These are phyloP conservation scores for Zaprionus obscuricornis DNA, from an alignment of 2,888 invertebrate species.

Conservation along the genomic window DNA sequence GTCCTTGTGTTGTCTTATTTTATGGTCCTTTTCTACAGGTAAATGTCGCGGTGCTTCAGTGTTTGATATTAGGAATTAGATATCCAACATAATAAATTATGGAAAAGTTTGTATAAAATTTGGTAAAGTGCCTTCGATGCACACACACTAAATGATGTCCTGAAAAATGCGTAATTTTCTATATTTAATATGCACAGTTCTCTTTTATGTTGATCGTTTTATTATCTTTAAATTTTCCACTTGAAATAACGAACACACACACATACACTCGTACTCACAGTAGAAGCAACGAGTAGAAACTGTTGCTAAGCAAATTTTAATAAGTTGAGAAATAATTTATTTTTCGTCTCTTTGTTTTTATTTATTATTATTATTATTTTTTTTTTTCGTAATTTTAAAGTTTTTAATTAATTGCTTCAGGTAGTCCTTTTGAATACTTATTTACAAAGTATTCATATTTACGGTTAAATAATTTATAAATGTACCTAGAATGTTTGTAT, in stretches of 20 bases:
- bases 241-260: too few species aligned
- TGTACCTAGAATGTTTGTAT: too few species aligned
- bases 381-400: slow-evolving; percentile 4
- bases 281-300: too few species aligned
- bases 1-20: background rate
- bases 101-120: slow-evolving; percentile 25
- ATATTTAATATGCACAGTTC: too few species aligned
- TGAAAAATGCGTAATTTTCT: too few species aligned
- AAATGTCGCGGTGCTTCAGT: too few species aligned
- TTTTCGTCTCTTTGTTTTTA: too few species aligned
- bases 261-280: too few species aligned
- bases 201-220: too few species aligned
- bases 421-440: background rate
- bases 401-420: slow-evolving; percentile 18
- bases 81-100: slow-evolving; percentile 34
- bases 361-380: background rate
- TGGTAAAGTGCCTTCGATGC: slow-evolving; percentile 28
- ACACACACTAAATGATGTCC: slow-evolving; percentile 22
- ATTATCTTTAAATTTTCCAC: background rate
- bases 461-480: background rate
- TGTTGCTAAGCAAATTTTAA: too few species aligned
- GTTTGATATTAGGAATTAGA: too few species aligned
- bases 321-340: background rate
- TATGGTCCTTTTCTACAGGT: too few species aligned
- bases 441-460: slow-evolving; percentile 12